Evolutionary conservation across 2,888 invertebrate species (phyloP), one percentile per base, ranked within the genome.

Genomic region (Nomada ruficornis): DNA sequence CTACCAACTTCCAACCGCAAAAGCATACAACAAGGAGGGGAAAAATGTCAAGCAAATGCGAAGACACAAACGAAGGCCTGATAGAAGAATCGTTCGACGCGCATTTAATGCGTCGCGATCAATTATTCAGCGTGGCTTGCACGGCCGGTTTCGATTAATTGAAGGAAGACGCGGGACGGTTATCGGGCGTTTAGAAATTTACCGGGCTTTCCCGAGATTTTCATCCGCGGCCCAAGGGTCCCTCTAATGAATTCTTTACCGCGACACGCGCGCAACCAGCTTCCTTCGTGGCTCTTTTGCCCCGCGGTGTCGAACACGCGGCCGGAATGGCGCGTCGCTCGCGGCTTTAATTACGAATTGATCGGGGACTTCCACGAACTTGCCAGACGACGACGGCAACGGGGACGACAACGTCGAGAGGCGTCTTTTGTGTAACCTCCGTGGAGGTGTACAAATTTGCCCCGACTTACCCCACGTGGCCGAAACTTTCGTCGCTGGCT

Each of bases 271-370:
- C 57, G 69, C 59, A 71, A 77, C 73, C 73, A 64, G 57, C 54
- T 70, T 60, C 62, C 71, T 52, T 60, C 44, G 54, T 50, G 77
- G 36, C 60, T 81, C 65, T 72, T 73, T 74, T 69, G 54, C 71
- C 26, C 15, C 29, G 63, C 54, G 76, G 77, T 86, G 86, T 83
- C 82, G 78, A 86, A 88, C 76, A 78, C 86, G 59, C 67, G 59
- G 72, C 59, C 55, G 36, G 36, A 7, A 36, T 36, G 36, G 36
- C 36, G 5, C 36, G 36, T 71, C 23, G 47, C 47, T 60, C 65
- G 77, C 59, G 42, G 83, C 82, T 85, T 89, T 89, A 91, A 91
- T 91, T 91, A 91, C 88, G 85, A 89, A 90, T 89, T 88, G 89
- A 91, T 91, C 89, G 86, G n/a, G n/a, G 84, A 86, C 84, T 88